Percentiles rank a stretch among this genome's conserved stretches.
Evolutionary conservation across 2,888 invertebrate genomes (phyloP).

Genomic region (Diarsia mendica): DNA sequence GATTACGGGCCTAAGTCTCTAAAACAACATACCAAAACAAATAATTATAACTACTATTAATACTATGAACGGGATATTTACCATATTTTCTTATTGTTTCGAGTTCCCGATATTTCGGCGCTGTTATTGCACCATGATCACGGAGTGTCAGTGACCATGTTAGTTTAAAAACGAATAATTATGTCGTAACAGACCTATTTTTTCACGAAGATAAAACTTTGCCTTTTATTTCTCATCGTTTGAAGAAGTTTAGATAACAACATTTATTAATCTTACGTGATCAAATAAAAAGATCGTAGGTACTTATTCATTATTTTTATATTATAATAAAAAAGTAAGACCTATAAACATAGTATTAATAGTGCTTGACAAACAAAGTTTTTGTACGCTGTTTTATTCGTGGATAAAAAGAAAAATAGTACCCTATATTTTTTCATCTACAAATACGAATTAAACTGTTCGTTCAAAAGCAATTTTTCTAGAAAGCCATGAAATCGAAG

Average conservation of each 20-base stretch:
- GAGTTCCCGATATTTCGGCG: too few species aligned
- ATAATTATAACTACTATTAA: too few species aligned
- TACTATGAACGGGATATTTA: too few species aligned
- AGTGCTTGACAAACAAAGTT: neutral
- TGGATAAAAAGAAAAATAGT: neutral
- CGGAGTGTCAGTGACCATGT: too few species aligned
- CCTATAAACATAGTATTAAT: neutral
- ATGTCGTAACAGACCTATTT: neutral
- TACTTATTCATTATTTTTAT: neutral
- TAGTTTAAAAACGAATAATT: neutral
- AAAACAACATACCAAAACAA: neutral
- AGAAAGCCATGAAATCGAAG: constrained; percentile 5
- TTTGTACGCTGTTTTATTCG: neutral
- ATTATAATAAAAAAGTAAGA: neutral
- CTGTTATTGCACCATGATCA: too few species aligned
- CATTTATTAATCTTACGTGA: neutral
- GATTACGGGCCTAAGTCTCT: too few species aligned
- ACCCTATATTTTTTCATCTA: neutral
- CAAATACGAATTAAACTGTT: neutral
- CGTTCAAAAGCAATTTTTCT: constrained; percentile 2
- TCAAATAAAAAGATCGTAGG: neutral
- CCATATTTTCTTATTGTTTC: too few species aligned
- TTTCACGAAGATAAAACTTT: neutral
- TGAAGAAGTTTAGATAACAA: neutral
- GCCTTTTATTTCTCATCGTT: neutral